phyloP scores from a whole-genome alignment of 2,113 vertebrate species.

The Ammodytes marinus region DNA sequence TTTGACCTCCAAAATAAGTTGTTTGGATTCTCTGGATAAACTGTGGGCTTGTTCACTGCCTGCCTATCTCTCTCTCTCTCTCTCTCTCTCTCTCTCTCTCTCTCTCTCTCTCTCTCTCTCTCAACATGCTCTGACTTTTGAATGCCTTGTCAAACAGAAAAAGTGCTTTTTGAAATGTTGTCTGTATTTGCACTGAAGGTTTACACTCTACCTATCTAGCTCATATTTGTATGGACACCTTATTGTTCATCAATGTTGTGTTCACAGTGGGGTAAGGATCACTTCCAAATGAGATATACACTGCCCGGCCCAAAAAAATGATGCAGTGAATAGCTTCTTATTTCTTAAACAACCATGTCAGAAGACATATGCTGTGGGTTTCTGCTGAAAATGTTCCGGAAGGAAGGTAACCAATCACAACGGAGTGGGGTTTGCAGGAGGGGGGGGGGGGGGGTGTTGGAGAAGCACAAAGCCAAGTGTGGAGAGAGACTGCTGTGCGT shows the following conservation, averaged over 20 bases:
- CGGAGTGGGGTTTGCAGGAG: too few relatives aligned
- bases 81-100: conserved; percentile 50
- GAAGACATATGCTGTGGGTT: too few relatives aligned
- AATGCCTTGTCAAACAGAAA: conserved; percentile 40
- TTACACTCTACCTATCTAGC: conserved; percentile 41
- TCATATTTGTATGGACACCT: conserved; percentile 47
- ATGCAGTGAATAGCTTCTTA: too few relatives aligned
- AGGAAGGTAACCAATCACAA: too few relatives aligned
- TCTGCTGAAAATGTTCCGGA: too few relatives aligned
- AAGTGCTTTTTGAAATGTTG: conserved; percentile 66
- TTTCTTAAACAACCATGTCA: too few relatives aligned
- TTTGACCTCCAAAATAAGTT: background rate
- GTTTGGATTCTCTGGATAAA: background rate
- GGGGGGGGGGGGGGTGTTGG: too few relatives aligned
- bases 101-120: conserved; percentile 58
- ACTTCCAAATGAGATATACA: conserved; percentile 34
- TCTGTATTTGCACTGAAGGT: conserved; percentile 79
- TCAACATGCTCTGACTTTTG: conserved; percentile 67
- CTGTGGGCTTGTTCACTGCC: background rate
- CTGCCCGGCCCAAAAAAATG: too few relatives aligned
- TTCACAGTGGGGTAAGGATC: conserved; percentile 35
- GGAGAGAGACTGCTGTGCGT: too few relatives aligned
- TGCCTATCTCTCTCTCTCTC: conserved; percentile 40
- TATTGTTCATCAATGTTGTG: conserved; percentile 15
- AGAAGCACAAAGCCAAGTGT: too few relatives aligned